Evolutionary conservation across 2,888 invertebrate species (phyloP), one percentile per base, ranked within the genome.

Genomic region (Brachyptera putata): DNA sequence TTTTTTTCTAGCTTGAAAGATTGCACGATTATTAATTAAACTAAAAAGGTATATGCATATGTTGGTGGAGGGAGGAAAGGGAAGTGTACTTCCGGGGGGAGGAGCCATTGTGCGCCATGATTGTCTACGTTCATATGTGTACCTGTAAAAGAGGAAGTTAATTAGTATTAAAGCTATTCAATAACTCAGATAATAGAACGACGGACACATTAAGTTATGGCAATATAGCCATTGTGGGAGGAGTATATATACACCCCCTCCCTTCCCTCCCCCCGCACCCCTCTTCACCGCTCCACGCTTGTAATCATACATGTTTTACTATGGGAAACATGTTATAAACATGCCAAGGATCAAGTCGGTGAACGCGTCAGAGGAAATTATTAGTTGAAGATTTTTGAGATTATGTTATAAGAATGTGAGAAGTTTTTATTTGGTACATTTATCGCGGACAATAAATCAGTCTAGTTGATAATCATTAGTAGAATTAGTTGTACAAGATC

Each of bases 61-160:
- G 7, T 46, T 22, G 3, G 46, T 46, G 24, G n/a, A 46, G 39
- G 14, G n/a, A n/a, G n/a, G n/a, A n/a, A n/a, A n/a, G n/a, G n/a
- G n/a, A n/a, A n/a, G n/a, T n/a, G 24, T 24, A 13, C 49, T 49
- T 37, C 49, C 39, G 58, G 49, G 24, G 49, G 58, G 53, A 53
- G 58, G 58, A 26, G 53, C 41, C 26, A 16, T 41, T 58, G n/a
- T n/a, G n/a, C n/a, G 58, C 58, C 58, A 58, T 58, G 30, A 59
- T 48, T 60, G 56, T 56, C 34, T 60, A n/a, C n/a, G 48, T 60
- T 26, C 36, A 24, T 24, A 21, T 36, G n/a, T 36, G n/a, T n/a
- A n/a, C 30, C 58, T 36, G 34, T 22, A 50, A 50, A 50, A 30
- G 14, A 50, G 50, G 50, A 50, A 50, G 50, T 50, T 30, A 21